Percentiles rank a stretch among this genome's conserved stretches.
Evolutionary conservation across 2,797 vertebrate genomes (phyloP).

Genomic region (Poeciliopsis turneri): DNA sequence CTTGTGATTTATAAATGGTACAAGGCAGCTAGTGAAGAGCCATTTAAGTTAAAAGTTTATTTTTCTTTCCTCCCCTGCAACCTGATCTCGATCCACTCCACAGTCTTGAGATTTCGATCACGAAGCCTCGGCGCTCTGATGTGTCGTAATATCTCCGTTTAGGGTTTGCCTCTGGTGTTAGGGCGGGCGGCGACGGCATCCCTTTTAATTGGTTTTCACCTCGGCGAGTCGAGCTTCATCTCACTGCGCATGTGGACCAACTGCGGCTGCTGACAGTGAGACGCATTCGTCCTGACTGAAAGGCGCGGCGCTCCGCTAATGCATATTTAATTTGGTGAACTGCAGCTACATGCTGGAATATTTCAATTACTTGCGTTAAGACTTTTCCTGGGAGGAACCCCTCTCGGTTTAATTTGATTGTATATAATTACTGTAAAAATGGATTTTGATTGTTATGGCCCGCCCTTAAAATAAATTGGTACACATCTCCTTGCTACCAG

Average conservation of each 20-base stretch:
- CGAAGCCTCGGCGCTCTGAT: background rate
- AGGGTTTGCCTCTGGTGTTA: slow-evolving; percentile 44
- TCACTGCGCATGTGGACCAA: slow-evolving; percentile 21
- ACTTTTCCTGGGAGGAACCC: slow-evolving; percentile 65
- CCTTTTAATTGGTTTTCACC: slow-evolving; percentile 39
- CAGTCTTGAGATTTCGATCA: background rate
- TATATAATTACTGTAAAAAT: slow-evolving; percentile 75
- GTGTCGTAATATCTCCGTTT: slow-evolving; percentile 9
- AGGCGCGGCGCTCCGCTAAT: slow-evolving; percentile 66
- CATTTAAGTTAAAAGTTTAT: background rate
- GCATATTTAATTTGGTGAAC: slow-evolving; percentile 77
- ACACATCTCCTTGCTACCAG: slow-evolving; percentile 42
- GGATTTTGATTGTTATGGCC: slow-evolving; percentile 74
- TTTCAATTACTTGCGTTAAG: slow-evolving; percentile 78
- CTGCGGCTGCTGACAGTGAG: slow-evolving; percentile 40
- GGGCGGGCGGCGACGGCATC: slow-evolving; percentile 8
- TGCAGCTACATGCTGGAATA: slow-evolving; percentile 72
- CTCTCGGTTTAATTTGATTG: slow-evolving; percentile 74
- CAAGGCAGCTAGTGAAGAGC: background rate
- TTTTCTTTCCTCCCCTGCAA: background rate
- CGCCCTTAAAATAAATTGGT: slow-evolving; percentile 61
- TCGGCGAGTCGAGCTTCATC: slow-evolving; percentile 22
- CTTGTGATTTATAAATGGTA: background rate
- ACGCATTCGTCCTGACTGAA: slow-evolving; percentile 63
- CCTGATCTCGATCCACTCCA: background rate